A percentile compares a stretch with the other conserved stretches of the same genome.
phyloP scores from a whole-genome alignment of 1,140 invertebrate genomes.

The Armadillidium nasatum region DNA sequence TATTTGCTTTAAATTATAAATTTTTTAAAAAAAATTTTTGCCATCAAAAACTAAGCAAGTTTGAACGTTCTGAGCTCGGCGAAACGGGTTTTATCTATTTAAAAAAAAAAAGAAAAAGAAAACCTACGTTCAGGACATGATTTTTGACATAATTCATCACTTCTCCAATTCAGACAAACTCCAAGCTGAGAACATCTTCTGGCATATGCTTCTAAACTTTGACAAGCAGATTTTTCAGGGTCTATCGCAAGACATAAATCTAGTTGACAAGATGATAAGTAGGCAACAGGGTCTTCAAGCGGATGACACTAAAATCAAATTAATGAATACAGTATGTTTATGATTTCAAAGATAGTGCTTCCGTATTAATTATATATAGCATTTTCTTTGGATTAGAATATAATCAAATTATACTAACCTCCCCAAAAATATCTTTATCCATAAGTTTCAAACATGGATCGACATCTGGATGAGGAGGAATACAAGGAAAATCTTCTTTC shows the following conservation, averaged over 20 bases:
- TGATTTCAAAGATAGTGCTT: no score
- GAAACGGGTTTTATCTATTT: conserved; percentile 26
- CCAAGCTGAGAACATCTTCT: conserved; percentile 62
- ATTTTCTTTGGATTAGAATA: not conserved
- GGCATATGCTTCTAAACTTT: conserved; percentile 65
- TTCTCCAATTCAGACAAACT: conserved; percentile 67
- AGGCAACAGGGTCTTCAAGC: conserved; percentile 63
- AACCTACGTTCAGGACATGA: conserved; percentile 52
- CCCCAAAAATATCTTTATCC: conserved; percentile 60
- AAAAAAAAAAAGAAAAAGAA: not conserved
- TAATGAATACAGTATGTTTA: not conserved
- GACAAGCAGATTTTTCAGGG: conserved; percentile 55
- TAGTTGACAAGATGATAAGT: conserved; percentile 63
- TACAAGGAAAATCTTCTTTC: conserved; percentile 38
- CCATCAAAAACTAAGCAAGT: no score
- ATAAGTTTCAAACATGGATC: conserved; percentile 63
- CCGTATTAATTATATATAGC: no score
- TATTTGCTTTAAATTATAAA: no score
- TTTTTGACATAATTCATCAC: conserved; percentile 59
- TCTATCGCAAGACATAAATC: conserved; percentile 58
- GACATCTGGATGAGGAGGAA: conserved; percentile 49
- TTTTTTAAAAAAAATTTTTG: no score
- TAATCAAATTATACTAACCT: conserved; percentile 48
- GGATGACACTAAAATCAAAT: conserved; percentile 59
- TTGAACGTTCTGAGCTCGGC: not conserved